A percentile compares a stretch with the other conserved stretches of the same genome.
Conservation (phyloP, 2,113 vertebrate genomes). For the Nematolebias whitei region DNA sequence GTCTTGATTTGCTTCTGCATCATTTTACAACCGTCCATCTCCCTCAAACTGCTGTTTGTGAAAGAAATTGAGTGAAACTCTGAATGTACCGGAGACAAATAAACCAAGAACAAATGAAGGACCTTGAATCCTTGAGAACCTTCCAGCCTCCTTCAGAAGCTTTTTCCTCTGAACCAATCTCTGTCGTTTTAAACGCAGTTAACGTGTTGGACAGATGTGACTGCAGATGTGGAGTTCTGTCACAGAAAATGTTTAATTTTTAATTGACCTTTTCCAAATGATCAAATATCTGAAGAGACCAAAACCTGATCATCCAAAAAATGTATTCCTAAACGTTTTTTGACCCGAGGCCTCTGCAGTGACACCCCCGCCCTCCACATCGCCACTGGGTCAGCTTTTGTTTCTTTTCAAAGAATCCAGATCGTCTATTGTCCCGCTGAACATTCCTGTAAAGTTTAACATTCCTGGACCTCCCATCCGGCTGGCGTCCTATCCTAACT, state of each 20-base stretch:
- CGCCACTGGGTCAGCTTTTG: constrained; percentile 3
- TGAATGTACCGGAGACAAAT: constrained; percentile 4
- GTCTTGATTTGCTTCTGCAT: constrained; percentile 26
- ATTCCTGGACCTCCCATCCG: background rate
- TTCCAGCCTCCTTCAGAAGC: constrained; percentile 13
- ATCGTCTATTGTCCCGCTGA: constrained; percentile 11
- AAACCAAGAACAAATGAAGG: too few relatives aligned
- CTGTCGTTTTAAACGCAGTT: constrained; percentile 19
- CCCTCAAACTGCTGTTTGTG: constrained; percentile 18
- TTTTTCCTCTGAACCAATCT: background rate
- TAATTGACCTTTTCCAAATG: too few relatives aligned
- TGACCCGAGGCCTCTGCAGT: background rate
- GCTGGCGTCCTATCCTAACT: background rate
- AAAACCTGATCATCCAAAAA: too few relatives aligned
- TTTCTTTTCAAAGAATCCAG: constrained; percentile 22
- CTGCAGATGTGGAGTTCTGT: too few relatives aligned
- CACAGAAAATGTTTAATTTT: too few relatives aligned
- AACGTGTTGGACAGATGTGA: background rate
- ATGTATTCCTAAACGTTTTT: background rate
- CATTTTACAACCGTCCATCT: background rate
- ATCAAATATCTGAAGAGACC: background rate
- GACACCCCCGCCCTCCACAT: background rate
- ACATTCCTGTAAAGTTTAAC: background rate
- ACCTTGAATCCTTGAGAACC: constrained; percentile 32
- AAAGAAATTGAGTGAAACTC: constrained; percentile 15